phyloP scores from a whole-genome alignment of 2,113 vertebrate species.

The Triplophysa rosa region DNA sequence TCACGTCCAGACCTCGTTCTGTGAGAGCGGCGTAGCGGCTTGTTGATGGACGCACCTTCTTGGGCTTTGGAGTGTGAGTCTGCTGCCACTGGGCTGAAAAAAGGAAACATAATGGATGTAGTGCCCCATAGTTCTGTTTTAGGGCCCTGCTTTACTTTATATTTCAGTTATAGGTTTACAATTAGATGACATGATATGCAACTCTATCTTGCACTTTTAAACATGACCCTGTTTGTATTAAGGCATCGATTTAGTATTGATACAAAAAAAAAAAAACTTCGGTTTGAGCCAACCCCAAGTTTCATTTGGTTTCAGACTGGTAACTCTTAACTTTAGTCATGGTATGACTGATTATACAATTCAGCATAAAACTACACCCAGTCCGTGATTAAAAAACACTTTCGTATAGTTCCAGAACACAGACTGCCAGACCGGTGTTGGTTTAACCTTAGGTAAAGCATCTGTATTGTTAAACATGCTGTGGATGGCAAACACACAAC shows the following conservation, averaged over 20 bases:
- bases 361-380: neutral
- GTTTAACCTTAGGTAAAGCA: slow-evolving; percentile 22
- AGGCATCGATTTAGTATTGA: too few species aligned
- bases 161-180: too few species aligned
- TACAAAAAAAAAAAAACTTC: too few species aligned
- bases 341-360: neutral
- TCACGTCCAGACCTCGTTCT: slow-evolving; percentile 96
- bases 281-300: neutral
- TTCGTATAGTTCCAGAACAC: neutral
- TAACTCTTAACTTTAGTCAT: neutral
- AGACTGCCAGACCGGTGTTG: slow-evolving; percentile 13
- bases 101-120: neutral
- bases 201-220: too few species aligned
- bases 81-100: slow-evolving; percentile 93
- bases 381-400: neutral
- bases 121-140: neutral
- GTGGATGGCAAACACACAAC: slow-evolving; percentile 26
- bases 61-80: slow-evolving; percentile 87
- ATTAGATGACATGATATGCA: too few species aligned
- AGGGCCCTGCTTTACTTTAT: too few species aligned
- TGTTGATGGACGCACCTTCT: slow-evolving; percentile 91
- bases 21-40: slow-evolving; percentile 96
- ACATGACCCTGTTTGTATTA: too few species aligned
- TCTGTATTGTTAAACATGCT: slow-evolving; percentile 25
- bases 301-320: neutral